Evolutionary conservation across 2,113 vertebrate species (phyloP), one percentile per base, ranked within the genome.

Genomic region (Lepidothrix coronata): DNA sequence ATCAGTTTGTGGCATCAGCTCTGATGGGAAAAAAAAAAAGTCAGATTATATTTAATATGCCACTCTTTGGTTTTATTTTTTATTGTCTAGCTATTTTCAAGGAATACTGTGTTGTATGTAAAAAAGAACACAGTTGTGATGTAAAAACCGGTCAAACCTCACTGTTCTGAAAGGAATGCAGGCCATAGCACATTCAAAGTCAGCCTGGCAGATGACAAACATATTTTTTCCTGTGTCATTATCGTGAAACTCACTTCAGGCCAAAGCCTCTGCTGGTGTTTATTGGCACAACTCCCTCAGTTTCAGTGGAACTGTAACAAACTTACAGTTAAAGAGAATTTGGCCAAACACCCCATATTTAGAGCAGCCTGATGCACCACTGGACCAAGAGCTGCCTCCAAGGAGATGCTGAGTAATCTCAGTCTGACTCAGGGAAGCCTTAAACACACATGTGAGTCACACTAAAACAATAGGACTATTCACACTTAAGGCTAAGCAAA

Each of bases 401-500:
- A 85, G 67, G 78, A 88, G 65, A 70, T 83, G 88, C 91, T 90
- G 63, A 85, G 67, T 78, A 63, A 93, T 81, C 80, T 62, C 39
- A 35, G 21, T 14, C 27, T 87, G 76, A 59, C 31, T 57, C 41
- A n/a, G 52, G 70, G 39, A 93, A 95, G 72, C 27, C 68, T 59
- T 80, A 83, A 82, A 39, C 24, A 80, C 46, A 71, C 46, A 48
- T 24, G 70, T 51, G 46, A 93, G 43, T 66, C 75, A 61, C 91
- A 35, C 35, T 65, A 72, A 86, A 91, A 86, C 30, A 87, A 91
- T 2, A 55, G 59, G 7, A 61, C 37, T 70, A 27, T 55, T 78
- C 78, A 77, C 6, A 21, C 14, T 67, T 86, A 62, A 73, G 51
- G 67, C 81, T 93, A 93, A 92, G 27, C 79, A 95, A 95, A 92